phyloP scores from a whole-genome alignment of 2,888 invertebrate genomes.

The Gandaritis pyraliata region DNA sequence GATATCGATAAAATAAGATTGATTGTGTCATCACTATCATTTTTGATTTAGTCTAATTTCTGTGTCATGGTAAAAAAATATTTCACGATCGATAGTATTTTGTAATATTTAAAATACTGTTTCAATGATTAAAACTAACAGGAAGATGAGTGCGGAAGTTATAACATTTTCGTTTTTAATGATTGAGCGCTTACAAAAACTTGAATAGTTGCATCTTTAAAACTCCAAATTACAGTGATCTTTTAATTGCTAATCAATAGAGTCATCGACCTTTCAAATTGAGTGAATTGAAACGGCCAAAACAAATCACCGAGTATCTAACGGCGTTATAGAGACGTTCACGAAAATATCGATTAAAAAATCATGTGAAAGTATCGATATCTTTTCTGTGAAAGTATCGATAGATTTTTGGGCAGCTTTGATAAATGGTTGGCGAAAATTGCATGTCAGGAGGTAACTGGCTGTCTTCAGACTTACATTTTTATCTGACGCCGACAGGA shows the following conservation, averaged over 20 bases:
- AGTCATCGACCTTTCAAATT: slow-evolving; percentile 37
- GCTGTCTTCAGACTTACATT: slow-evolving; percentile 72
- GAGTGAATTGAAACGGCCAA: slow-evolving; percentile 36
- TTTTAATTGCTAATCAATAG: slow-evolving; percentile 42
- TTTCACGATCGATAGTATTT: background rate
- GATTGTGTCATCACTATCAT: slow-evolving; percentile 41
- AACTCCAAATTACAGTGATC: slow-evolving; percentile 25
- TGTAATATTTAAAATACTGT: background rate
- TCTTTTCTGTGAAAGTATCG: slow-evolving; percentile 42
- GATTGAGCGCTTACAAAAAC: slow-evolving; percentile 25
- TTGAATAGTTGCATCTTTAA: slow-evolving; percentile 23
- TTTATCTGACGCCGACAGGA: slow-evolving; percentile 73
- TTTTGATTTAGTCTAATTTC: slow-evolving; percentile 4
- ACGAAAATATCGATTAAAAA: slow-evolving; percentile 51
- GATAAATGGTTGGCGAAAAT: slow-evolving; percentile 80
- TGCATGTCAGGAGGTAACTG: slow-evolving; percentile 80
- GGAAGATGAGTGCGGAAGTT: slow-evolving; percentile 10
- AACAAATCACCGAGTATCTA: slow-evolving; percentile 36
- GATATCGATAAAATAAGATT: slow-evolving; percentile 43
- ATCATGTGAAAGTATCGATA: slow-evolving; percentile 4
- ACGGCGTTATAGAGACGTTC: slow-evolving; percentile 29
- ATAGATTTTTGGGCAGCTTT: slow-evolving; percentile 54
- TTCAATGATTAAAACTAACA: background rate
- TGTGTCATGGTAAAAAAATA: background rate
- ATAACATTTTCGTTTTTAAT: slow-evolving; percentile 1